These are phyloP conservation scores for Sebastes melanostomus DNA, from an alignment of 2,797 vertebrate species.

Conservation along the genomic window DNA sequence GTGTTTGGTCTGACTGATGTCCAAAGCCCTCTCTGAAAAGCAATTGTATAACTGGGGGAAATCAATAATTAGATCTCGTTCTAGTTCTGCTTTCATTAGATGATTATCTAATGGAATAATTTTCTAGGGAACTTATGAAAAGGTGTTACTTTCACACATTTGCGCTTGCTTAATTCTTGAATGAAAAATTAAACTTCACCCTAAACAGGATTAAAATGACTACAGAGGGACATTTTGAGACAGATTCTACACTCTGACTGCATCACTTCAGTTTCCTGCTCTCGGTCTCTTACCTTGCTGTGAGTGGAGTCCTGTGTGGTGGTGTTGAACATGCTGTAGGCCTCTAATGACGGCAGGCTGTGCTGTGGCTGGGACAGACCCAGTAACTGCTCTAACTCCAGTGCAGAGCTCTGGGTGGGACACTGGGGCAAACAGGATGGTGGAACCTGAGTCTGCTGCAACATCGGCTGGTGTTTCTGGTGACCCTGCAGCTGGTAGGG, in stretches of 20 bases:
- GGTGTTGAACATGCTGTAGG: constrained; percentile 55
- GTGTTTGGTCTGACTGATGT: too few species aligned
- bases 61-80: not conserved
- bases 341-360: constrained; percentile 45
- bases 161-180: not conserved
- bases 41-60: too few species aligned
- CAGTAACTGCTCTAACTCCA: constrained; percentile 69
- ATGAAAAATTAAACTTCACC: not conserved
- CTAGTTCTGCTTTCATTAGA: not conserved
- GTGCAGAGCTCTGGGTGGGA: constrained; percentile 50
- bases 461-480: constrained; percentile 32
- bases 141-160: too few species aligned
- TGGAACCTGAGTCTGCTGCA: constrained; percentile 5
- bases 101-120: too few species aligned
- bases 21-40: too few species aligned
- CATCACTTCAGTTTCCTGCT: not conserved
- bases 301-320: constrained; percentile 41
- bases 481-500: constrained; percentile 12
- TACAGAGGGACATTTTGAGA: not conserved
- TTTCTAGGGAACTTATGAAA: too few species aligned
- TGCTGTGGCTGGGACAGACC: constrained; percentile 53
- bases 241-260: too few species aligned
- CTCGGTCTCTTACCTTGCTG: constrained; percentile 68
- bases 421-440: constrained; percentile 39
- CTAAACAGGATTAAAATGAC: not conserved